Conservation (phyloP, 1,140 invertebrate species). For the Sitodiplosis mosellana region DNA sequence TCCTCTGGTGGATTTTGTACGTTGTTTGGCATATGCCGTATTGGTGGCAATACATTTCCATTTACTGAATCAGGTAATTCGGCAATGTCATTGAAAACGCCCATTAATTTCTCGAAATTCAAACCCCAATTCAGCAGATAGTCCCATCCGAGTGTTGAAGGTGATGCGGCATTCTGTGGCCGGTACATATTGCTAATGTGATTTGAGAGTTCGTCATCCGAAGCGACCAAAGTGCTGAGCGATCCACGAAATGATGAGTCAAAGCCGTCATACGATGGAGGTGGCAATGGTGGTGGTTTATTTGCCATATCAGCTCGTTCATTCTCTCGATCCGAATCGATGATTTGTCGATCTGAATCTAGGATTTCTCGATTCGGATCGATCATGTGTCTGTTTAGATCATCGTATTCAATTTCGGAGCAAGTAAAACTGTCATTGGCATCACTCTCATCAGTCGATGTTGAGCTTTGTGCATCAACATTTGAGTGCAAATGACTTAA, state of each 20-base stretch:
- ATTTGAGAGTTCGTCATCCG: constrained; percentile 71
- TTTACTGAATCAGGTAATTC: constrained; percentile 69
- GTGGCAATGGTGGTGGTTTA: constrained; percentile 38
- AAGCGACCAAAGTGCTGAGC: constrained; percentile 77
- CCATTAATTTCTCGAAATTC: constrained; percentile 85
- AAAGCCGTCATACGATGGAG: constrained; percentile 73
- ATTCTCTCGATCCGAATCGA: constrained; percentile 37
- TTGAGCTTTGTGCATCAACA: constrained; percentile 57
- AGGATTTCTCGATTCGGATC: constrained; percentile 18
- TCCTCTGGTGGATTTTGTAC: constrained; percentile 61
- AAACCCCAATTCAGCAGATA: constrained; percentile 82
- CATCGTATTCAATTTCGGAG: constrained; percentile 94
- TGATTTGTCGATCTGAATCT: constrained; percentile 53
- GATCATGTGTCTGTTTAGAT: constrained; percentile 45
- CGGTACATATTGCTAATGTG: constrained; percentile 54
- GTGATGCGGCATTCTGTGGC: constrained; percentile 48
- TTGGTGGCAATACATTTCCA: constrained; percentile 26
- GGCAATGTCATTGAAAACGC: constrained; percentile 91
- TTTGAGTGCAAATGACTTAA: constrained; percentile 41
- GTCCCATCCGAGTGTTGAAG: constrained; percentile 66
- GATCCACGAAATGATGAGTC: constrained; percentile 87
- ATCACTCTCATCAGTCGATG: constrained; percentile 74
- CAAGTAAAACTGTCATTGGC: constrained; percentile 95
- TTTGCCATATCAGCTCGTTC: constrained; percentile 29
- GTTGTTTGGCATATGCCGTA: constrained; percentile 40